Evolutionary conservation across 2,797 vertebrate species (phyloP).

Genomic region (Balearica regulorum): DNA sequence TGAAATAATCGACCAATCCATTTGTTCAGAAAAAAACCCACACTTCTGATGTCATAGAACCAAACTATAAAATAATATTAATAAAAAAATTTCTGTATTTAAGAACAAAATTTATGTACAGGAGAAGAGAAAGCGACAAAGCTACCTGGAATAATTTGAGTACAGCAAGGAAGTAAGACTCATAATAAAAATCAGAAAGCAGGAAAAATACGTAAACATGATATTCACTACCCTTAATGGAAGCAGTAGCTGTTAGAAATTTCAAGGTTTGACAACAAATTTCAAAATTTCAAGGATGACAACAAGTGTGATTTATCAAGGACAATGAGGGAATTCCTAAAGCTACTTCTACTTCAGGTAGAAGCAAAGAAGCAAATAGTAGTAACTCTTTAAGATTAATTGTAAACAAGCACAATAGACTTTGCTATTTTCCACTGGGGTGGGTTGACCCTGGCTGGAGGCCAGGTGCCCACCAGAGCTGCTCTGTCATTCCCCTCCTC

Average conservation of each 20-base stretch:
- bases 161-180: background rate
- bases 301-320: conserved; percentile 21
- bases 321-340: background rate
- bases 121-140: background rate
- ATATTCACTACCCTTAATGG: background rate
- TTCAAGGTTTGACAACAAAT: background rate
- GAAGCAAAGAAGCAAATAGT: background rate
- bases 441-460: no score
- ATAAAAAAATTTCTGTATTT: background rate
- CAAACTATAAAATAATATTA: background rate
- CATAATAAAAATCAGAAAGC: background rate
- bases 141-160: background rate
- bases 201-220: background rate
- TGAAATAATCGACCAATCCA: background rate
- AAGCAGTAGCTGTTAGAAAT: background rate
- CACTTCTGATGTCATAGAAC: background rate
- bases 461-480: no score
- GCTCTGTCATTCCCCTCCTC: no score
- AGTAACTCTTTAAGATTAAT: background rate
- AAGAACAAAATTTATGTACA: background rate
- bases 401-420: background rate
- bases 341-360: background rate
- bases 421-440: background rate
- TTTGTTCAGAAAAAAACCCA: background rate
- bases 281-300: background rate